Evolutionary conservation across 2,888 invertebrate genomes (phyloP).

Genomic region (Folsomia candida): DNA sequence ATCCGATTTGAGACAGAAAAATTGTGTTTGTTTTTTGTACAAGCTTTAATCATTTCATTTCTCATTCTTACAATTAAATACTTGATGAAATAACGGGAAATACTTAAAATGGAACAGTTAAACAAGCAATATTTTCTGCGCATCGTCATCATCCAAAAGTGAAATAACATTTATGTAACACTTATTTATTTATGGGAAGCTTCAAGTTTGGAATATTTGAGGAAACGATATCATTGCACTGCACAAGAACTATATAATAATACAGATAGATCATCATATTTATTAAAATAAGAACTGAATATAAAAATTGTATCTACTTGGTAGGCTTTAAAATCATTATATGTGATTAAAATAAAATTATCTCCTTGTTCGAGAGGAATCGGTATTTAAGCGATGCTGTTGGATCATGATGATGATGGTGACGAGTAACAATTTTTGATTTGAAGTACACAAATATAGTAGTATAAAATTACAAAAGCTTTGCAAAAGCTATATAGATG

Average conservation of each 20-base stretch:
- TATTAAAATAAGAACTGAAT: not conserved
- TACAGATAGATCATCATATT: not conserved
- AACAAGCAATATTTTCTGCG: not conserved
- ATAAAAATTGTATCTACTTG: not conserved
- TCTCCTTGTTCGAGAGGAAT: no score
- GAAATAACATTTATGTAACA: no score
- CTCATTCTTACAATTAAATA: slow-evolving; percentile 19
- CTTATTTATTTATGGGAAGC: not conserved
- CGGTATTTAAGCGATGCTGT: no score
- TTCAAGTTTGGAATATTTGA: not conserved
- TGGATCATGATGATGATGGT: no score
- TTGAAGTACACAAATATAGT: slow-evolving; percentile 28
- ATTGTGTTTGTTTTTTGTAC: slow-evolving; percentile 3
- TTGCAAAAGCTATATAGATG: slow-evolving; percentile 44
- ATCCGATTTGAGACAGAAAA: not conserved
- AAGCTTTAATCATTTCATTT: slow-evolving; percentile 15
- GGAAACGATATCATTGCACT: slow-evolving; percentile 12
- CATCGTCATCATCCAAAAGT: no score
- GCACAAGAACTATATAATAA: no score
- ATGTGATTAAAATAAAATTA: not conserved
- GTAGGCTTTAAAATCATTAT: not conserved
- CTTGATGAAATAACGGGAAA: not conserved
- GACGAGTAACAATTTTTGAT: slow-evolving; percentile 7
- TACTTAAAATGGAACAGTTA: not conserved
- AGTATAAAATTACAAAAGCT: slow-evolving; percentile 47